Evolutionary conservation across 2,888 invertebrate genomes (phyloP), one percentile per base, ranked within the genome.

Genomic region (Andrena minutula): DNA sequence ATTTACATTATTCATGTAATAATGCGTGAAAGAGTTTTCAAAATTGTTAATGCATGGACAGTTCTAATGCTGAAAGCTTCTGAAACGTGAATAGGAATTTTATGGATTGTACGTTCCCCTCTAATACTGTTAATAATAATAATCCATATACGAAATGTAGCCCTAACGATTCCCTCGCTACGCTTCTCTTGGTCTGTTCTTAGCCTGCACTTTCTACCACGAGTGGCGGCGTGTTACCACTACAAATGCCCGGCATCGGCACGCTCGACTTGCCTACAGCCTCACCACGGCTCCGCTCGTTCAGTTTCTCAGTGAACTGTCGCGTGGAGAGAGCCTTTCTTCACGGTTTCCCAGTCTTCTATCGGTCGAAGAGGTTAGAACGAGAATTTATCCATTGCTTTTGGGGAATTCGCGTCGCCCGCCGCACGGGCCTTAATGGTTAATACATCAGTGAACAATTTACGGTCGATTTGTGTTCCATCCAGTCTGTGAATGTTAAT

Each of bases 301-400:
- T 81, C 86, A 85, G 84, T 84, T 84, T 81, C 84, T 75, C 81
- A 47, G 83, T 83, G 74, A 65, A 49, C 80, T 68, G 76, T 76
- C 79, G 76, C 61, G 58, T 51, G 83, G 60, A 74, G 76, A 72
- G 83, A 73, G 73, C 28, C 71, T 75, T 83, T 84, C 75, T 72
- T 75, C 56, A 26, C 75, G 79, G 49, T 83, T 83, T 69, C 61
- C 64, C 41, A 53, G 61, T 63, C 65, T 63, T 73, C 65, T 60
- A 28, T 72, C 79, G 71, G 56, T 76, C 68, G 68, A 69, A 79
- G 82, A 85, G 85, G 85, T 85, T 85, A 85, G 85, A 79, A 79
- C 20, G 28, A 72, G 28, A 64, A 85, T 79, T 74, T 30, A 58
- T 69, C 64, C 26, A 20, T 75, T 47, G 30, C 12, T 64, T 75